phyloP scores from a whole-genome alignment of 2,888 invertebrate genomes.

The Cerceris ruficornis region DNA sequence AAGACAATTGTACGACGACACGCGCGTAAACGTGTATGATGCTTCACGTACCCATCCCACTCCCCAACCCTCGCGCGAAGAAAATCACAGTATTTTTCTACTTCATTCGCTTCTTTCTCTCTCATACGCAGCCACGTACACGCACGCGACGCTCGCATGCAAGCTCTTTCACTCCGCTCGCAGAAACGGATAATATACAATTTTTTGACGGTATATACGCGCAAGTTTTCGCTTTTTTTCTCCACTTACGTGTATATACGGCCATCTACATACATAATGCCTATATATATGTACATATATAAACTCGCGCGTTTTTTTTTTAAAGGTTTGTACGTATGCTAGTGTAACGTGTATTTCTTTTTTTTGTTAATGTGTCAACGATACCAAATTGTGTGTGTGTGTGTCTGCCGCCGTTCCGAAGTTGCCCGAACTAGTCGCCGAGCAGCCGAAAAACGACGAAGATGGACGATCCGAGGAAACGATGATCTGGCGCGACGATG shows the following conservation, averaged over 20 bases:
- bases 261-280: constrained; percentile 60
- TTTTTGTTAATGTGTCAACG: constrained; percentile 44
- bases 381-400: constrained; percentile 28
- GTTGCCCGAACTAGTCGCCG: constrained; percentile 25
- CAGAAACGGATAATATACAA: constrained; percentile 52
- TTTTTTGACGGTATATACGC: constrained; percentile 29
- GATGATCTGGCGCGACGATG: constrained; percentile 14
- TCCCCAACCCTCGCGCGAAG: constrained; percentile 56
- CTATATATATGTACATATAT: constrained; percentile 62
- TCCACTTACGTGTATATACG: constrained; percentile 30
- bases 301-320: constrained; percentile 58
- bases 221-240: constrained; percentile 7
- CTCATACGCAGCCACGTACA: constrained; percentile 26
- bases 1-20: constrained; percentile 38
- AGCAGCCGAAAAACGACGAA: constrained; percentile 27
- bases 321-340: constrained; percentile 59
- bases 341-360: constrained; percentile 38
- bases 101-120: constrained; percentile 34
- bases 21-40: constrained; percentile 39
- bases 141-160: constrained; percentile 13
- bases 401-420: constrained; percentile 3
- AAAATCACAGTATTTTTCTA: constrained; percentile 74
- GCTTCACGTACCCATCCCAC: not conserved
- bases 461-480: constrained; percentile 23
- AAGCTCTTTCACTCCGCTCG: constrained; percentile 9